phyloP scores from a whole-genome alignment of 2,888 invertebrate genomes.

The Petrolisthes cinctipes region DNA sequence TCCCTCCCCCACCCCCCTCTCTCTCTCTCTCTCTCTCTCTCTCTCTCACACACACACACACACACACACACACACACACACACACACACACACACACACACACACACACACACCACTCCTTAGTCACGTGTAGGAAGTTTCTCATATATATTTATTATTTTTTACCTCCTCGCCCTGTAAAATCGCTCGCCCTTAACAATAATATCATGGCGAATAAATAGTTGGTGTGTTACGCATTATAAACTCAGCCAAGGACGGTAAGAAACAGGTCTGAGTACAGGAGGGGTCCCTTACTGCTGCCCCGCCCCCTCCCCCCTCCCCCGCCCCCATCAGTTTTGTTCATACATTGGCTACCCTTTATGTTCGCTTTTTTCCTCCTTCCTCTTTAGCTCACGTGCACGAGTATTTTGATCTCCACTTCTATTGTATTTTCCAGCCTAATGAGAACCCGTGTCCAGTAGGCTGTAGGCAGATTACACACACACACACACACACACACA shows the following conservation, averaged over 20 bases:
- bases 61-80: conserved; percentile 1
- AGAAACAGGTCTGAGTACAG: too few relatives aligned
- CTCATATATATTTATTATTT: too few relatives aligned
- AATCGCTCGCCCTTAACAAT: too few relatives aligned
- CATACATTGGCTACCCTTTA: not conserved
- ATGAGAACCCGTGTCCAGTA: too few relatives aligned
- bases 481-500: not conserved
- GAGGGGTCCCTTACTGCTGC: not conserved
- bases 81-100: conserved; percentile 1
- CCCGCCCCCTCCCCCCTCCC: not conserved
- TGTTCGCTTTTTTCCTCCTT: not conserved
- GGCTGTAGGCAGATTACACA: too few relatives aligned
- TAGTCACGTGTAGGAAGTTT: not conserved
- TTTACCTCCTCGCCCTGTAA: too few relatives aligned
- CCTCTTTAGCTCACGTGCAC: not conserved
- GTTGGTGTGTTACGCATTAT: too few relatives aligned
- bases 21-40: not conserved
- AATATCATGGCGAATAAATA: too few relatives aligned
- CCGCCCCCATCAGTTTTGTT: not conserved
- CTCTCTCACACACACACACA: not conserved
- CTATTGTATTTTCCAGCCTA: not conserved
- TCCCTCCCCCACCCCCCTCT: not conserved
- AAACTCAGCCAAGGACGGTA: too few relatives aligned
- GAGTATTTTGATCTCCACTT: not conserved
- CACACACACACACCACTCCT: not conserved